A percentile compares a stretch with the other conserved stretches of the same genome.
phyloP scores from a whole-genome alignment of 2,113 vertebrate genomes.

The Mus spicilegus region DNA sequence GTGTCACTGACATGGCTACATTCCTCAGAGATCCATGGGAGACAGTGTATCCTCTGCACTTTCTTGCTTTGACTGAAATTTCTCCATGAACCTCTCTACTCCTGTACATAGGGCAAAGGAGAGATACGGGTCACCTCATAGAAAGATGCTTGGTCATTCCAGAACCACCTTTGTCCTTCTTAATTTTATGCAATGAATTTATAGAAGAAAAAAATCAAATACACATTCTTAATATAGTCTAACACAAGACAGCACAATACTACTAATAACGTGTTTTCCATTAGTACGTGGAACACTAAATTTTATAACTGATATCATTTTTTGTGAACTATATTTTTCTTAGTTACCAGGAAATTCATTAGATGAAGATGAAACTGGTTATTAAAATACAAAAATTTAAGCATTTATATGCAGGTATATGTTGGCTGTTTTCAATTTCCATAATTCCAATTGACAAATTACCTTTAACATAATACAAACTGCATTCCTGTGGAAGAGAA shows the following conservation, averaged over 20 bases:
- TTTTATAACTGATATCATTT: background rate
- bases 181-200: background rate
- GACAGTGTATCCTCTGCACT: background rate
- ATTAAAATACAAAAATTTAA: constrained; percentile 4
- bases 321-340: background rate
- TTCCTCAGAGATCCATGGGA: background rate
- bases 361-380: background rate
- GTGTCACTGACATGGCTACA: background rate
- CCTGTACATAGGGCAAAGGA: background rate
- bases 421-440: background rate
- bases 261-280: background rate
- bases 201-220: background rate
- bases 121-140: background rate
- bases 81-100: background rate
- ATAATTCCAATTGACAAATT: background rate
- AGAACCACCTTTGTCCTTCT: background rate
- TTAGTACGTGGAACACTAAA: background rate
- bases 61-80: constrained; percentile 13
- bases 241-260: background rate
- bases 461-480: background rate
- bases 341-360: background rate
- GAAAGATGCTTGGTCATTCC: background rate
- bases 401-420: background rate
- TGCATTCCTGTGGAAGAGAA: background rate
- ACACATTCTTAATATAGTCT: background rate